Evolutionary conservation across 2,888 invertebrate genomes (phyloP), one percentile per base, ranked within the genome.

Genomic region (Octonoba sinensis): DNA sequence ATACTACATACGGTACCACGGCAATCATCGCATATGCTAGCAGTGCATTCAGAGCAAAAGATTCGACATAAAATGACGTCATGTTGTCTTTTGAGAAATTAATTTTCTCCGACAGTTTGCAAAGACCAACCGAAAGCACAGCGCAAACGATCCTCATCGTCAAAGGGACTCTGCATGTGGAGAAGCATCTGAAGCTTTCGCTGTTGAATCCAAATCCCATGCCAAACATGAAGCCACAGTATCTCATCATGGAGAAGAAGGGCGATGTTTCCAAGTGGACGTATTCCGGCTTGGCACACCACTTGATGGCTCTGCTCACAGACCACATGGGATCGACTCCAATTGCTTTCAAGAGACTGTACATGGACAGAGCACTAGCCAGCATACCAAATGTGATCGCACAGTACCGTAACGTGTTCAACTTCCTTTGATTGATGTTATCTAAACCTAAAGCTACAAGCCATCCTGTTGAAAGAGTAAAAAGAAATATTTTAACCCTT

Each of bases 251-350:
- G 0, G 91, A 88, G 87, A 90, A 93, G 85, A 93, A 89, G 0
- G 93, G 92, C 0, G 92, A 92, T 0, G 92, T 92, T 73, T 91
- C 91, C 59, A 93, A 91, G 84, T 91, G 92, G 73, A 94, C 90
- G 85, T 90, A 90, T 0, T 91, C 91, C 0, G 91, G 91, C 18
- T 89, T 88, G 16, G 91, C 88, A 85, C 94, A 94, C 92, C 93
- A 93, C 77, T 93, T 93, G 86, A 92, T 91, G 0, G 94, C 94
- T 89, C 92, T 87, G 75, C 91, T 90, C 0, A 93, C 90, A 3
- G 93, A 92, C 91, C 92, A 92, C 85, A 91, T 90, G 0, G 93
- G 93, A 86, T 94, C 93, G 57, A 91, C 86, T 0, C 91, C 90
- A 6, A 86, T 64, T 12, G 82, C 46, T 44, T 67, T 69, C 12